Percentiles rank a stretch among this genome's conserved stretches.
Evolutionary conservation across 2,797 vertebrate genomes (phyloP).

Genomic region (Hirundo rustica): DNA sequence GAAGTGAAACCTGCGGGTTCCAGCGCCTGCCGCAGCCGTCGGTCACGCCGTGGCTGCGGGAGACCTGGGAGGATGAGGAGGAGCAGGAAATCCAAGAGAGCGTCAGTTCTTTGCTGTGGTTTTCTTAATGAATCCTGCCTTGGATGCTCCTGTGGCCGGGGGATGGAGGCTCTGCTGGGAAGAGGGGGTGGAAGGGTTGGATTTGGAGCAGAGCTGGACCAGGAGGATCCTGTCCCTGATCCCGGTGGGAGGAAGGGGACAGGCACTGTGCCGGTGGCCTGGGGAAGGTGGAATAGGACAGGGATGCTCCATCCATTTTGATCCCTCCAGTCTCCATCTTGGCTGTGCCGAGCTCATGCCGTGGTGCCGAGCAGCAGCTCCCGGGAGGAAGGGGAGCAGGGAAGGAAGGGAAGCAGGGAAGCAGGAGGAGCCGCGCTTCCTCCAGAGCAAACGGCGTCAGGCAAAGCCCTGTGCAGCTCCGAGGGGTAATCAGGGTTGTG

Average conservation of each 20-base stretch:
- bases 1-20: background rate
- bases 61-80: background rate
- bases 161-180: background rate
- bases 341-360: background rate
- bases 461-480: background rate
- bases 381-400: accelerated
- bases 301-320: slow-evolving; percentile 28
- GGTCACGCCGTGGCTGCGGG: background rate
- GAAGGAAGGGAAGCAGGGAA: background rate
- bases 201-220: background rate
- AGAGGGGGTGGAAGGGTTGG: background rate
- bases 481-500: background rate
- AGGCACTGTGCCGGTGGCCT: background rate
- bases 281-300: background rate
- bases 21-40: background rate
- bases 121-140: background rate
- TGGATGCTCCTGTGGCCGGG: background rate
- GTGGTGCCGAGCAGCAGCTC: background rate
- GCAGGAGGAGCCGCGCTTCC: background rate
- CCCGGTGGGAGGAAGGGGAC: background rate
- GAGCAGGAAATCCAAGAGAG: background rate
- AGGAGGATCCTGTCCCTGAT: background rate
- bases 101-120: slow-evolving; percentile 23
- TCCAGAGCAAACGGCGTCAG: background rate
- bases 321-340: background rate